phyloP scores from a whole-genome alignment of 2,888 invertebrate genomes.

The Peribatodes rhomboidaria region DNA sequence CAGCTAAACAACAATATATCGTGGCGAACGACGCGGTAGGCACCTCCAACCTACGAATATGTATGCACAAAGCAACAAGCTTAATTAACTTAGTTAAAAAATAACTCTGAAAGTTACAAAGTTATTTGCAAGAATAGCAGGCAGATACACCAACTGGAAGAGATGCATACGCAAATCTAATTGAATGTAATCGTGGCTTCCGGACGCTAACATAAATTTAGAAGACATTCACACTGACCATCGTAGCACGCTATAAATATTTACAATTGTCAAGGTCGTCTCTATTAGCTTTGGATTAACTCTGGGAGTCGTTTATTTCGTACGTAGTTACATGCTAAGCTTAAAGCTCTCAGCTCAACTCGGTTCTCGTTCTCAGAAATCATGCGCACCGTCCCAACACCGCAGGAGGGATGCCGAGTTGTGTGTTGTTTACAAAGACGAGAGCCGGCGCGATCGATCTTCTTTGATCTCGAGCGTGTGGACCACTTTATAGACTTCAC shows the following conservation, averaged over 20 bases:
- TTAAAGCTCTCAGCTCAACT: slow-evolving; percentile 11
- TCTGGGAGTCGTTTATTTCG: slow-evolving; percentile 47
- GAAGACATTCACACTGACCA: slow-evolving; percentile 78
- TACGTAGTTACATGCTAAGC: slow-evolving; percentile 56
- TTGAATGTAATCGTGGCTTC: slow-evolving; percentile 36
- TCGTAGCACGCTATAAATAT: slow-evolving; percentile 72
- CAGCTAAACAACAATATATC: slow-evolving; percentile 18
- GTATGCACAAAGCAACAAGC: too few relatives aligned
- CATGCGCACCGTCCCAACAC: slow-evolving; percentile 33
- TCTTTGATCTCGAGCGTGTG: slow-evolving; percentile 57
- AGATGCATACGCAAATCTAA: neutral
- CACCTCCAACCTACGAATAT: neutral
- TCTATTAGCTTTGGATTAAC: slow-evolving; percentile 68
- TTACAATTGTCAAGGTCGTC: slow-evolving; percentile 73
- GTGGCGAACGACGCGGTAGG: neutral
- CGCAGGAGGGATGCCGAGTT: slow-evolving; percentile 46
- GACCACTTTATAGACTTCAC: slow-evolving; percentile 42
- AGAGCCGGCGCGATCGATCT: slow-evolving; percentile 53
- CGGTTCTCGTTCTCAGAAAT: slow-evolving; percentile 56
- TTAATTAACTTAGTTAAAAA: too few relatives aligned
- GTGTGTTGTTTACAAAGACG: slow-evolving; percentile 55
- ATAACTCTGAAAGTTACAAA: neutral
- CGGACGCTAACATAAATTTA: slow-evolving; percentile 58
- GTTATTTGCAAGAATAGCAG: neutral
- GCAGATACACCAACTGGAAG: neutral